Percentiles rank a stretch among this genome's conserved stretches.
These are phyloP conservation scores for Dioctria linearis DNA, from an alignment of 2,888 invertebrate species.

Conservation along the genomic window DNA sequence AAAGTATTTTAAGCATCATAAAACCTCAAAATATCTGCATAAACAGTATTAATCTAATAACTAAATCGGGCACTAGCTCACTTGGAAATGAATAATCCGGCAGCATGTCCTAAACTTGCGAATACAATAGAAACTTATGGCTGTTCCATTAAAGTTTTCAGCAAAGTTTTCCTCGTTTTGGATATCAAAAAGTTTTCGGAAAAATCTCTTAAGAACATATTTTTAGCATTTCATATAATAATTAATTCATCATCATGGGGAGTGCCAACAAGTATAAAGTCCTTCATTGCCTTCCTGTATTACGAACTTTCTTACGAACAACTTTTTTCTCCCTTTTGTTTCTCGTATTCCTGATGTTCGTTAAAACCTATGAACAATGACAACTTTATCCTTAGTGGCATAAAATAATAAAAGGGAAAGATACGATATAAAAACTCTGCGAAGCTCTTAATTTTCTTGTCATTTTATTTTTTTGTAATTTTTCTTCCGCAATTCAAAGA, in stretches of 20 bases:
- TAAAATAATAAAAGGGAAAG: conserved; percentile 34
- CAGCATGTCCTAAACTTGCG: no score
- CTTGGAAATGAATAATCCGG: no score
- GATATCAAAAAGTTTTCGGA: no score
- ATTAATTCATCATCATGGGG: conserved; percentile 28
- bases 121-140: no score
- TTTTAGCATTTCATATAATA: conserved; percentile 25
- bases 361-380: conserved; percentile 28
- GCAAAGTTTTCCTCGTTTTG: not conserved
- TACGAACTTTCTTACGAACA: no score
- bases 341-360: conserved; percentile 18
- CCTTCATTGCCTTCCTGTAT: not conserved
- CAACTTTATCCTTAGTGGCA: conserved; percentile 32
- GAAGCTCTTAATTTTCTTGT: conserved; percentile 13
- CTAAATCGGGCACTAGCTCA: no score
- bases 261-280: conserved; percentile 31
- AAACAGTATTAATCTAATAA: no score
- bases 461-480: conserved; percentile 23
- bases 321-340: not conserved
- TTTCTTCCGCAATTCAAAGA: not conserved
- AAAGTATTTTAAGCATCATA: no score
- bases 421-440: conserved; percentile 14
- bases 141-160: no score
- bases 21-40: no score
- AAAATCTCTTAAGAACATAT: no score